Evolutionary conservation across 1,140 invertebrate genomes (phyloP).

Genomic region (Lepidostoma basale): DNA sequence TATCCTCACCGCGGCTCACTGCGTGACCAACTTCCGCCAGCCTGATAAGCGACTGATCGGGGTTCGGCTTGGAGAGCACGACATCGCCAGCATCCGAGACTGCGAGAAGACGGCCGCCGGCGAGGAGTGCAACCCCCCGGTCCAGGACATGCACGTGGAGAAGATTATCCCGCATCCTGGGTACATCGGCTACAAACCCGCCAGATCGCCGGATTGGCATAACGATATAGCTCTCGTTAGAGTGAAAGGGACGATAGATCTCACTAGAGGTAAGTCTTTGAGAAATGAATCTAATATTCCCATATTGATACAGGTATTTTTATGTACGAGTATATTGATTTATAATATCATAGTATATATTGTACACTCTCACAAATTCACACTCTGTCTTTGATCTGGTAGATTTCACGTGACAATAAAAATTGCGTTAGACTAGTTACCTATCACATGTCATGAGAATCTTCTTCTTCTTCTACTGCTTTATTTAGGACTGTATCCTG

Average conservation of each 20-base stretch:
- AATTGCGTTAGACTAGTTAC: too few species aligned
- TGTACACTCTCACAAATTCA: too few species aligned
- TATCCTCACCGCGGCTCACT: slow-evolving; percentile 70
- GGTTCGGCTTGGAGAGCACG: slow-evolving; percentile 68
- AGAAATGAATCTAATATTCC: not conserved
- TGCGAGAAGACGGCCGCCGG: slow-evolving; percentile 54
- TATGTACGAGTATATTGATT: too few species aligned
- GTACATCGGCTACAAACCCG: slow-evolving; percentile 46
- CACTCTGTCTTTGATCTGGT: too few species aligned
- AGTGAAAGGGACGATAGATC: slow-evolving; percentile 59
- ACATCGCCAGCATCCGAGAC: slow-evolving; percentile 61
- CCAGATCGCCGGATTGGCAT: slow-evolving; percentile 49
- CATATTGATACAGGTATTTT: not conserved
- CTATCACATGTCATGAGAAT: too few species aligned
- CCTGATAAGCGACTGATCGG: slow-evolving; percentile 49
- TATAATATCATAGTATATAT: too few species aligned
- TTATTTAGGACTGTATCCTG: too few species aligned
- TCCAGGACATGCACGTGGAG: slow-evolving; percentile 51
- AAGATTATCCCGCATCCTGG: slow-evolving; percentile 53
- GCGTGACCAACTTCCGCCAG: slow-evolving; percentile 38
- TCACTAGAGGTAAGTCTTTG: slow-evolving; percentile 48
- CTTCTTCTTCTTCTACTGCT: too few species aligned
- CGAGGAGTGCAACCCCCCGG: slow-evolving; percentile 52
- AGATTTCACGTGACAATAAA: too few species aligned
- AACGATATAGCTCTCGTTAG: slow-evolving; percentile 71